phyloP scores from a whole-genome alignment of 2,888 invertebrate species.

The Agrilus biguttatus region DNA sequence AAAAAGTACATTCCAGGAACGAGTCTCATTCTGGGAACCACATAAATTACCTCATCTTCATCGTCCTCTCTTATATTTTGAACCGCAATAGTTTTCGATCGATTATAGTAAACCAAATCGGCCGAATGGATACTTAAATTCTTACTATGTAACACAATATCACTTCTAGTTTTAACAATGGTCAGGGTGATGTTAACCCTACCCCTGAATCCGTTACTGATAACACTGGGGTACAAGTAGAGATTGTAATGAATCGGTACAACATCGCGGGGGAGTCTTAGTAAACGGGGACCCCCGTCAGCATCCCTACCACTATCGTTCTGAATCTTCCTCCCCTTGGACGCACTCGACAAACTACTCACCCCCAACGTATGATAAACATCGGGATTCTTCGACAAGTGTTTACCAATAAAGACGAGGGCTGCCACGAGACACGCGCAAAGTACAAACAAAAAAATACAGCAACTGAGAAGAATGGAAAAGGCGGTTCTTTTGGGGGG shows the following conservation, averaged over 20 bases:
- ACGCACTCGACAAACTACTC: background rate
- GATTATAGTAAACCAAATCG: constrained; percentile 11
- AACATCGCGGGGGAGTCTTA: constrained; percentile 43
- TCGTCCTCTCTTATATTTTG: constrained; percentile 18
- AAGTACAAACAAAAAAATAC: constrained; percentile 23
- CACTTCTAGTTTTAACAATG: constrained; percentile 13
- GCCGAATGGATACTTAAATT: constrained; percentile 19
- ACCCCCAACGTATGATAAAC: background rate
- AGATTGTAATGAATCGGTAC: constrained; percentile 49
- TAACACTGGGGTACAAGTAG: constrained; percentile 46
- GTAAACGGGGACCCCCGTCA: constrained; percentile 9
- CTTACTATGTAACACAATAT: constrained; percentile 21
- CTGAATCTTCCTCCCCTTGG: background rate
- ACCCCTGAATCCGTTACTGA: constrained; percentile 42
- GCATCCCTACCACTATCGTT: background rate
- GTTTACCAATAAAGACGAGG: constrained; percentile 25
- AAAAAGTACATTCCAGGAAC: constrained; percentile 38
- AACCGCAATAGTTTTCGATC: constrained; percentile 12
- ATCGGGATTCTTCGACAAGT: constrained; percentile 9
- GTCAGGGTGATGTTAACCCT: constrained; percentile 27
- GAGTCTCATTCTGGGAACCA: constrained; percentile 18
- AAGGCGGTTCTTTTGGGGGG: background rate
- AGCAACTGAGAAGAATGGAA: constrained; percentile 22
- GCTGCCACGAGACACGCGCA: constrained; percentile 24
- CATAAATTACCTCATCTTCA: constrained; percentile 18